Base-by-base conservation (phyloP, 2,888 invertebrate genomes). In the Argynnis bischoffii region DNA sequence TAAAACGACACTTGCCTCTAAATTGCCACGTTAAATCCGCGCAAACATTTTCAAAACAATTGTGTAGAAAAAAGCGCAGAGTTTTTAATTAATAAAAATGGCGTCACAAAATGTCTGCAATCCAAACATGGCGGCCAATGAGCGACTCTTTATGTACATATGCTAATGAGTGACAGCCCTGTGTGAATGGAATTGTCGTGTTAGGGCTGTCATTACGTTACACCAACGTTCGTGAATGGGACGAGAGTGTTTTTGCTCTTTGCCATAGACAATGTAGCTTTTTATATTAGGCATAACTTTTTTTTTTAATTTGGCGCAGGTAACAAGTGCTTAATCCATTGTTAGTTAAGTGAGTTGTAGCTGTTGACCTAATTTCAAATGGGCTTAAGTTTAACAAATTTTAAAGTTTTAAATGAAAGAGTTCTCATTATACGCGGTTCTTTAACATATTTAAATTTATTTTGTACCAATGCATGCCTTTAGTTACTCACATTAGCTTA, bases 141-240 rank as follows among this genome's bases (percentile, higher is more conserved):
- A 85, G 83, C 80, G 84, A 72, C 77, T 78, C 84, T 84, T 85
- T 90, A 87, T 89, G 87, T 91, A 85, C 89, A 83, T 89, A 91
- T 91, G 90, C 82, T 91, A 92, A 92, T 90, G 88, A 89, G 87
- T 86, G 90, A 86, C 89, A 89, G 80, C 84, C 85, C 88, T 86
- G 78, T 74, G 82, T 82, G 87, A 90, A 92, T 92, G 92, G 92
- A 86, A 90, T 90, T 90, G 89, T 91, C 91, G 82, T 92, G 92
- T 92, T 82, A 87, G 90, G 85, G 87, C 77, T 87, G 88, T 83
- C 90, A 88, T 87, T 87, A 86, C 78, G 78, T 82, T 85, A 84
- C 80, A 81, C 80, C 72, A 79, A 81, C 81, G 82, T 83, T 81
- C 78, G 76, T 70, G 64, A 72, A 71, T 63, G 71, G 72, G 78